Conservation (phyloP, 2,797 vertebrate genomes). For the Mus minutoides region DNA sequence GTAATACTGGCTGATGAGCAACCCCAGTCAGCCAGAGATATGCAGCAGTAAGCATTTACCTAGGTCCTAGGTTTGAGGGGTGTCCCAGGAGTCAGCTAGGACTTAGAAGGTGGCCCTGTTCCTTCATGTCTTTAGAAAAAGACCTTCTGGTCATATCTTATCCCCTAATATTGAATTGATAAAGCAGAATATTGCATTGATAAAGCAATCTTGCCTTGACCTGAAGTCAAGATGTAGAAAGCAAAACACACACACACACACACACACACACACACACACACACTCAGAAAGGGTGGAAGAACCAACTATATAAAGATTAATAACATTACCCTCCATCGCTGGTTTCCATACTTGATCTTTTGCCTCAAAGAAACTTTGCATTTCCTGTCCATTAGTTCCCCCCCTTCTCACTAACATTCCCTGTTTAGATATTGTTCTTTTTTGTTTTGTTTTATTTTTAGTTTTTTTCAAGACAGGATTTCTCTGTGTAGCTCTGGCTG, state of each 20-base stretch:
- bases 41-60: rapidly evolving
- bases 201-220: not conserved
- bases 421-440: not conserved
- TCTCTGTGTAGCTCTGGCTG: not conserved
- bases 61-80: not conserved
- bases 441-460: not conserved
- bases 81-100: not conserved
- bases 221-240: not conserved
- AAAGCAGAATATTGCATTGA: not conserved
- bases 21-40: rapidly evolving
- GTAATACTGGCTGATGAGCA: not conserved
- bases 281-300: not conserved
- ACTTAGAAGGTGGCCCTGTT: not conserved
- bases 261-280: not conserved
- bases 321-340: too few relatives aligned
- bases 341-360: not conserved
- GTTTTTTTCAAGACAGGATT: not conserved
- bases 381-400: not conserved
- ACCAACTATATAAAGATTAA: not conserved
- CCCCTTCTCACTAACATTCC: not conserved
- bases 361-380: not conserved
- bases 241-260: not conserved
- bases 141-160: not conserved
- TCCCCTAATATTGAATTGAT: not conserved
- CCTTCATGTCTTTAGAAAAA: not conserved